Base-by-base conservation (phyloP, 2,113 vertebrate genomes). In the Gambusia affinis region DNA sequence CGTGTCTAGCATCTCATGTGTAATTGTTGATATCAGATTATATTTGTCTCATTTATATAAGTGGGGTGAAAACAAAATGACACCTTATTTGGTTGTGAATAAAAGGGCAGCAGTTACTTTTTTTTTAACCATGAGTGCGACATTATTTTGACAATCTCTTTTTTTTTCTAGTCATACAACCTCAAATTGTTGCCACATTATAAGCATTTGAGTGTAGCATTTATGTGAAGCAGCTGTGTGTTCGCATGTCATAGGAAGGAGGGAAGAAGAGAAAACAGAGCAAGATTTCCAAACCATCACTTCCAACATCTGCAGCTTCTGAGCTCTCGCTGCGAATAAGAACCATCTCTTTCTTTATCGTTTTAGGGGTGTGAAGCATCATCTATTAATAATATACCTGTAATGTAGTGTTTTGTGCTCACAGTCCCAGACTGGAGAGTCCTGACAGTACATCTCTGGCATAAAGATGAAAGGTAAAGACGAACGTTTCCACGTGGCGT, bases 351-450 rank as follows among this genome's bases (percentile, higher is more conserved):
- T 54, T 75, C 81, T 67, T 85, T 76, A 75, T 72, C 89, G 76
- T 6, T 2, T 1, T 51, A 51, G 4, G 22, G 47, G 17, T 51
- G 24, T 8, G 19, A 51, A 22, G 47, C 83, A 91, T 82, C 80
- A 83, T 87, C 85, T 82, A 83, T 88, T 80, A 87, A 85, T 84
- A 85, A 85, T 83, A 81, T 29, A 81, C 72, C 63, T 57, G 39
- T 75, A 63, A 57, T 57, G 44, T 29, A 68, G 11, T 15, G 8
- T 12, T 4, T 29, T 11, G 28, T 14, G 28, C 19, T 35, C 19
- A 12, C 28, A 60, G 8, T 76, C 28, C 29, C 28, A 64, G 10
- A 30, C 14, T 12, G 33, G 17, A n/a, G 11, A 30, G 35, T 15
- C 72, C 44, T 60, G 10, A 82, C 47, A 27, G 70, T 69, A 73